Percentiles rank a stretch among this genome's conserved stretches.
These are phyloP conservation scores for Drosophila novamexicana DNA, from an alignment of 1,140 invertebrate genomes.

Conservation along the genomic window DNA sequence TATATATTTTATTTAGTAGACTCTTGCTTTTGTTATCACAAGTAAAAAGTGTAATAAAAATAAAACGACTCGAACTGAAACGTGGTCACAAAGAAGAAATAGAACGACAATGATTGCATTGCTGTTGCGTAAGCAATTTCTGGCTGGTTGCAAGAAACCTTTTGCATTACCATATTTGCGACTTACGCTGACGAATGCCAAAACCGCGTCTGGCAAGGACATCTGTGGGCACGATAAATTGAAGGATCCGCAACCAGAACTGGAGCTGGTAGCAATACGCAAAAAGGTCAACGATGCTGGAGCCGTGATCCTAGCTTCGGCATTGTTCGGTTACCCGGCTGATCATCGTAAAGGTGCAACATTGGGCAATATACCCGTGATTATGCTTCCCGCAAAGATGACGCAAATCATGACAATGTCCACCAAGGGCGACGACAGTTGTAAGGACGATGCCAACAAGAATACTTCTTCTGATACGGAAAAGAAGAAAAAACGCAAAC, in stretches of 20 bases:
- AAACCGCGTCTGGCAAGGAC: neutral
- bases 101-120: slow-evolving; percentile 21
- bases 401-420: neutral
- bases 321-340: neutral
- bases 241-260: neutral
- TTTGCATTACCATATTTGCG: slow-evolving; percentile 3
- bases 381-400: neutral
- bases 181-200: neutral
- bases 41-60: neutral
- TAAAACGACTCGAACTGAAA: neutral
- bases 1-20: neutral
- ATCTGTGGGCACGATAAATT: neutral
- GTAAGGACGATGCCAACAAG: neutral
- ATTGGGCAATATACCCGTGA: neutral
- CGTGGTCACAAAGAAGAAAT: neutral
- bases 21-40: slow-evolving; percentile 1
- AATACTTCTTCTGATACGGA: neutral
- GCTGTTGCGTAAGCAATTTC: slow-evolving; percentile 16
- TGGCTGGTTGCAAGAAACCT: slow-evolving; percentile 7
- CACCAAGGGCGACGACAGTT: neutral
- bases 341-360: neutral
- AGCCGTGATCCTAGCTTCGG: neutral
- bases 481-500: neutral
- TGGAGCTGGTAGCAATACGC: neutral
- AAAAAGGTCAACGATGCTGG: neutral